These are phyloP conservation scores for Rhamnusium bicolor DNA, from an alignment of 2,888 invertebrate species.

Conservation along the genomic window DNA sequence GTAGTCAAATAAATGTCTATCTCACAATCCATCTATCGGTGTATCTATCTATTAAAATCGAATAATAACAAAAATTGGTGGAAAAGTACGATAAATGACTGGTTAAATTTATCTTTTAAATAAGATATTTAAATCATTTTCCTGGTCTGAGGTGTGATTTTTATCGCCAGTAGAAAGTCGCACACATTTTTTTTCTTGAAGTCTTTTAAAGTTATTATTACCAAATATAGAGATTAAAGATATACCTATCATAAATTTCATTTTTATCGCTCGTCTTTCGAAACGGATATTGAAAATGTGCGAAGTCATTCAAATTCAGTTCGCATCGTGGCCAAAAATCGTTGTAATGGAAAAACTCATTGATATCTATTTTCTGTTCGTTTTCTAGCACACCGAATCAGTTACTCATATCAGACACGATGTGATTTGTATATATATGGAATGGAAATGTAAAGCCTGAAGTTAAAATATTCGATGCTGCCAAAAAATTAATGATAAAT, in stretches of 20 bases:
- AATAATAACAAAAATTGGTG: no score
- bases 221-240: constrained; percentile 27
- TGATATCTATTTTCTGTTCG: constrained; percentile 30
- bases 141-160: neutral
- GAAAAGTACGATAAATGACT: neutral
- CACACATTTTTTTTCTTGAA: constrained; percentile 20
- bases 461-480: neutral
- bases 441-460: neutral
- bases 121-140: neutral
- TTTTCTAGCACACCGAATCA: constrained; percentile 27
- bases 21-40: no score
- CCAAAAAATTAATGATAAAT: no score
- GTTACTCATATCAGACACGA: constrained; percentile 1
- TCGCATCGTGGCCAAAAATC: constrained; percentile 57
- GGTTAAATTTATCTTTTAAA: neutral
- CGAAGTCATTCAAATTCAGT: constrained; percentile 59
- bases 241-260: constrained; percentile 29
- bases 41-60: no score
- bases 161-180: neutral
- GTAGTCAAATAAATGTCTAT: no score
- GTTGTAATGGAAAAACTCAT: constrained; percentile 56
- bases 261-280: constrained; percentile 51
- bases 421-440: constrained; percentile 14
- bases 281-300: constrained; percentile 59
- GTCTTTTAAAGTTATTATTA: constrained; percentile 4